These are phyloP conservation scores for Buphagus erythrorhynchus DNA, from an alignment of 2,797 vertebrate species.

Conservation along the genomic window DNA sequence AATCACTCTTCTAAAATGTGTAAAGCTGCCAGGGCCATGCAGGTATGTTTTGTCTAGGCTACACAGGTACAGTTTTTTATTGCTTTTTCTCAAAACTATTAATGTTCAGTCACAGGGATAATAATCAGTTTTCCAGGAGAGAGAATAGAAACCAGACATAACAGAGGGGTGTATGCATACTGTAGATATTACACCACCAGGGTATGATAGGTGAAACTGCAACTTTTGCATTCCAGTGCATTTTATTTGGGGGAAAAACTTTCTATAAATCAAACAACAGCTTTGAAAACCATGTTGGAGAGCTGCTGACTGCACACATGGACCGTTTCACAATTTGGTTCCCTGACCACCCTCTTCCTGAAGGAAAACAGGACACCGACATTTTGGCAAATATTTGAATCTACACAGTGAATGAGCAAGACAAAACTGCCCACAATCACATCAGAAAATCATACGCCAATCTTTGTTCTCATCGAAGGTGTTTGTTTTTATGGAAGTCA, in stretches of 20 bases:
- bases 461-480: not conserved
- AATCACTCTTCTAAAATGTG: not conserved
- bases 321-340: not conserved
- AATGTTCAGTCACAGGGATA: not conserved
- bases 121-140: not conserved
- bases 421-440: not conserved
- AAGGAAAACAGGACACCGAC: not conserved
- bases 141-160: not conserved
- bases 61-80: not conserved
- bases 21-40: not conserved
- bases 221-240: not conserved
- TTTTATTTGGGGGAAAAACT: not conserved
- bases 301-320: not conserved
- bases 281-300: not conserved
- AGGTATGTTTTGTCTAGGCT: not conserved
- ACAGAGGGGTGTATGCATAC: not conserved
- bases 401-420: not conserved
- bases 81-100: not conserved
- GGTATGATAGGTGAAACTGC: accelerated
- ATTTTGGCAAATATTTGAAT: not conserved
- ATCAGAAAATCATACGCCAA: not conserved
- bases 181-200: not conserved
- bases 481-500: not conserved
- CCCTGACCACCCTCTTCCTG: not conserved
- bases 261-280: not conserved